These are phyloP conservation scores for Melanotaenia trifasciata DNA, from an alignment of 2,797 vertebrate genomes.

Conservation along the genomic window DNA sequence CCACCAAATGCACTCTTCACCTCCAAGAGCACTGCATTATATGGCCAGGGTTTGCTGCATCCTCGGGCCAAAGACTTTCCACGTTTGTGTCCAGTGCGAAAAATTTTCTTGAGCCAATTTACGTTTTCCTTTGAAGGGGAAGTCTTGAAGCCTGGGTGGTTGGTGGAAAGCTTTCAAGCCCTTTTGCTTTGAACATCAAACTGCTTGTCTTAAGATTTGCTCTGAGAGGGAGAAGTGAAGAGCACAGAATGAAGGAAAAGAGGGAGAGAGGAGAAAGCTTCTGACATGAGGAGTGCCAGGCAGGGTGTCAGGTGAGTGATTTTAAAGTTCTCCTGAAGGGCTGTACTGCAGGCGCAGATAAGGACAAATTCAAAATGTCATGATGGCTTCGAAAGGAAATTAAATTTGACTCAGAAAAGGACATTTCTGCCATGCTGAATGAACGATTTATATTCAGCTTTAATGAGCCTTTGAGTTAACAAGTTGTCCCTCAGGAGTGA, in stretches of 20 bases:
- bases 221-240: slow-evolving; percentile 61
- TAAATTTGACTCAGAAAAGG: slow-evolving; percentile 91
- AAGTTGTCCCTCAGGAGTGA: slow-evolving; percentile 86
- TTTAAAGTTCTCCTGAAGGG: slow-evolving; percentile 70
- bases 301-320: slow-evolving; percentile 70
- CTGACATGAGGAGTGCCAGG: slow-evolving; percentile 42
- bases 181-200: slow-evolving; percentile 79
- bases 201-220: slow-evolving; percentile 76
- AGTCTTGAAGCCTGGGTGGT: slow-evolving; percentile 66
- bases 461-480: slow-evolving; percentile 95
- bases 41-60: slow-evolving; percentile 56
- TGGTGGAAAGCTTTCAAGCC: slow-evolving; percentile 75
- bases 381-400: slow-evolving; percentile 84
- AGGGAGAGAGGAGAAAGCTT: slow-evolving; percentile 13
- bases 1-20: slow-evolving; percentile 51
- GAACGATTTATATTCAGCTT: slow-evolving; percentile 93
- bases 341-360: slow-evolving; percentile 65
- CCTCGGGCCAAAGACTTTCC: slow-evolving; percentile 40
- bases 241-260: slow-evolving; percentile 33
- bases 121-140: slow-evolving; percentile 74
- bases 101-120: slow-evolving; percentile 75
- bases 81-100: slow-evolving; percentile 73
- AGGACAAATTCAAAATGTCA: slow-evolving; percentile 81
- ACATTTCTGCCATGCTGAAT: slow-evolving; percentile 93
- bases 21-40: slow-evolving; percentile 51